Evolutionary conservation across 2,888 invertebrate species (phyloP), one percentile per base, ranked within the genome.

Genomic region (Griposia aprilina): DNA sequence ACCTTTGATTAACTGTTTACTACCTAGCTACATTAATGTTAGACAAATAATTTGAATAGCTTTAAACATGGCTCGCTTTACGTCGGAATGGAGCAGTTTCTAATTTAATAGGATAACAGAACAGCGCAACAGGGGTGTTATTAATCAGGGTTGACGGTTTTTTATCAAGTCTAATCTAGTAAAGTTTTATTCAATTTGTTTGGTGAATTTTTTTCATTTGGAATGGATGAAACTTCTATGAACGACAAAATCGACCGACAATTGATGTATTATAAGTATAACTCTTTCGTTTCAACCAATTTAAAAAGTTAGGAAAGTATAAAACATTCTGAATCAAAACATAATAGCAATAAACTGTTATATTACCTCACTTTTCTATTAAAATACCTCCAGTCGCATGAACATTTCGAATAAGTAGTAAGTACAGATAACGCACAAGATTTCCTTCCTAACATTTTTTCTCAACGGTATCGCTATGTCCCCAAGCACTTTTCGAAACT

Each of bases 401-500:
- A 55, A 73, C 41, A 81, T 50, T 65, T 55, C 59, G 26, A 70
- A 73, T 69, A 75, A 62, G 59, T 68, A 45, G 15, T 36, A 57
- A 48, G 50, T 74, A 50, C 63, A 74, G 5, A 82, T 57, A 69
- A n/a, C 50, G 20, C 60, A 80, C 48, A 74, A 78, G 74, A 82
- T 83, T 78, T 80, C 76, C 59, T 72, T 68, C 8, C 62, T 36
- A 83, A 78, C 68, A 67, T 83, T 89, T 88, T 88, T 83, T 84
- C 80, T 79, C 76, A 55, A 75, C 77, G 50, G 80, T 86, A 87
- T 89, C 82, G 72, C 76, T 60, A 65, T 88, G 82, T 85, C 88
- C 87, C 86, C 83, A 66, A 81, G 85, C 87, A 79, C 84, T 89
- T 86, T 75, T 82, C 70, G 45, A 87, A 90, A 89, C 79, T 90